These are phyloP conservation scores for Aptenodytes patagonicus DNA, from an alignment of 2,113 vertebrate genomes.

Conservation along the genomic window DNA sequence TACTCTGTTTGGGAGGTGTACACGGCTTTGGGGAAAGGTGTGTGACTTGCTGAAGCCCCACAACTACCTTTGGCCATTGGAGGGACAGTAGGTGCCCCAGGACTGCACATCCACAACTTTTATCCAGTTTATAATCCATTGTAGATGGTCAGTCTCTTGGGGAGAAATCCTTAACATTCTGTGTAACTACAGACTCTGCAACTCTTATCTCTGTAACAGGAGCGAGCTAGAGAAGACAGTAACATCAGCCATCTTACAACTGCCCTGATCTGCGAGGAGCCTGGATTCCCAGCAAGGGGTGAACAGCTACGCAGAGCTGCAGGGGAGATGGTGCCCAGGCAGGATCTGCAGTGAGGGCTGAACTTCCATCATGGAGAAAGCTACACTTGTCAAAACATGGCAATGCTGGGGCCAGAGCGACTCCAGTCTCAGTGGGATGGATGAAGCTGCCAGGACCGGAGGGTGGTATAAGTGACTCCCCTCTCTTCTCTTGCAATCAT, in stretches of 20 bases:
- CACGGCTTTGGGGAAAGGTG: background rate
- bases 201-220: background rate
- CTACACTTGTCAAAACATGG: background rate
- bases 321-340: background rate
- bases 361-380: background rate
- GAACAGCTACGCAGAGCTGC: background rate
- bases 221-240: background rate
- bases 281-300: background rate
- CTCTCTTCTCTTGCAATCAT: background rate
- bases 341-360: background rate
- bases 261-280: background rate
- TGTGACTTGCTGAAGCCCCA: background rate
- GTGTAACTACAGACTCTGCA: background rate
- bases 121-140: background rate
- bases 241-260: background rate
- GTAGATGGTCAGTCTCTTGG: background rate
- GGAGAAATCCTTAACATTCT: background rate
- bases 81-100: background rate
- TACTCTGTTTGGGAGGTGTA: background rate
- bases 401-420: background rate
- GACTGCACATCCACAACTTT: background rate
- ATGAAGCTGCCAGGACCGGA: background rate
- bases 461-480: background rate
- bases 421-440: background rate
- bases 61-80: background rate